Conservation (phyloP, 1,140 invertebrate genomes). For the Neodiprion virginianus region DNA sequence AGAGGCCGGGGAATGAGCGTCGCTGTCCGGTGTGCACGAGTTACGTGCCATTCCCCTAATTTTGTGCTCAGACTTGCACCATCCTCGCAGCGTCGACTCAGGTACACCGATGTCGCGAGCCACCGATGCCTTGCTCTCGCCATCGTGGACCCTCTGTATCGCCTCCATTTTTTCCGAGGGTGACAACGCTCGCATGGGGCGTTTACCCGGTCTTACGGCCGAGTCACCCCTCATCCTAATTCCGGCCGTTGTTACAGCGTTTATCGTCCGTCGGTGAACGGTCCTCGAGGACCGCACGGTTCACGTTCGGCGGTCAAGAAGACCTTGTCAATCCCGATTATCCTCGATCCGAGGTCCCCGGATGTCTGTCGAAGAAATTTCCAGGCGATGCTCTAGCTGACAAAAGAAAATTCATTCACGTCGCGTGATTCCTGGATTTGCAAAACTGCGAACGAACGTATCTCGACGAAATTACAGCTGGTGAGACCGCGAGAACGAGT, state of each 20-base stretch:
- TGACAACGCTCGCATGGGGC: constrained; percentile 73
- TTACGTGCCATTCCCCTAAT: constrained; percentile 74
- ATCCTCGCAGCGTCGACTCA: constrained; percentile 81
- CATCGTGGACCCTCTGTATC: constrained; percentile 79
- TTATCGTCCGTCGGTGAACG: constrained; percentile 32
- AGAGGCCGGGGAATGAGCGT: constrained; percentile 54
- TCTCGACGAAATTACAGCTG: background rate
- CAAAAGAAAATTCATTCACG: too few species aligned
- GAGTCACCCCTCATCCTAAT: constrained; percentile 40
- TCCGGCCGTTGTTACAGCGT: constrained; percentile 26
- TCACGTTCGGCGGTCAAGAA: constrained; percentile 11
- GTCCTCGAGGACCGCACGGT: constrained; percentile 32
- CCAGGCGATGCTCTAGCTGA: too few species aligned
- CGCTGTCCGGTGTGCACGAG: constrained; percentile 67
- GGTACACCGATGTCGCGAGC: constrained; percentile 82
- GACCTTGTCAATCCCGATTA: too few species aligned
- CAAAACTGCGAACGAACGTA: background rate
- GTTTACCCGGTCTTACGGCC: constrained; percentile 65
- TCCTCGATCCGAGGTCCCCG: too few species aligned
- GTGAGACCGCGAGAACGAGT: background rate
- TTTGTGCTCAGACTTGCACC: constrained; percentile 86
- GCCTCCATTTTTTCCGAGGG: constrained; percentile 80
- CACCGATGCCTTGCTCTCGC: constrained; percentile 83
- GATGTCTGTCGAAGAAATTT: too few species aligned
- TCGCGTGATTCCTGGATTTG: too few species aligned